Conservation (phyloP, 2,113 vertebrate genomes). For the Ochotona princeps region DNA sequence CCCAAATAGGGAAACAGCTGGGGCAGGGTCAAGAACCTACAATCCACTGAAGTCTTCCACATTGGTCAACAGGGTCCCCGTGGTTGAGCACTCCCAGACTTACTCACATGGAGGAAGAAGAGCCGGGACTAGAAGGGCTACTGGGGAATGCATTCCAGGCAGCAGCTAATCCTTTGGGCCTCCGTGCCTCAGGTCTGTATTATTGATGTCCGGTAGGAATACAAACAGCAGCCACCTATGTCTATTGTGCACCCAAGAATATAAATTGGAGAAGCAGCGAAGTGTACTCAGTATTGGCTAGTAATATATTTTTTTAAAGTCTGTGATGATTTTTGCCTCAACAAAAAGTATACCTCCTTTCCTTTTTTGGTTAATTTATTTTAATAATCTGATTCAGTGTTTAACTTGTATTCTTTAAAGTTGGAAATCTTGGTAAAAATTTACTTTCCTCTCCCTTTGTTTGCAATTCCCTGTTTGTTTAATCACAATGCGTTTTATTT, state of each 20-base stretch:
- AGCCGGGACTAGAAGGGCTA: too few relatives aligned
- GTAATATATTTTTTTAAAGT: not conserved
- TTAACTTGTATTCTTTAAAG: constrained; percentile 6
- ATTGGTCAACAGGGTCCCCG: too few relatives aligned
- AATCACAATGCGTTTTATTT: constrained; percentile 68
- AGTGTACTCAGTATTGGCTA: not conserved
- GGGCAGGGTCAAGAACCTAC: too few relatives aligned
- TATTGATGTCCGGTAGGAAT: not conserved
- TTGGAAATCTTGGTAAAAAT: not conserved
- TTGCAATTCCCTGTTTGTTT: constrained; percentile 50
- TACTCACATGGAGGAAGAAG: too few relatives aligned
- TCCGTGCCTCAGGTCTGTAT: not conserved
- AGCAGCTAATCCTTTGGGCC: too few relatives aligned
- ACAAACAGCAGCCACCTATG: not conserved
- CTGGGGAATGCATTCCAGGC: too few relatives aligned
- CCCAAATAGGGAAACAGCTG: too few relatives aligned
- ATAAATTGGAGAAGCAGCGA: not conserved
- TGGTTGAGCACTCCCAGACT: too few relatives aligned
- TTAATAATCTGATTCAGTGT: not conserved
- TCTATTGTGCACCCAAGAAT: not conserved
- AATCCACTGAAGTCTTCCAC: too few relatives aligned
- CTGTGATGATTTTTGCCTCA: not conserved
- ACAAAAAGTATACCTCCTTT: not conserved
- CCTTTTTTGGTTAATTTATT: constrained; percentile 5
- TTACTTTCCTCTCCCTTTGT: constrained; percentile 29